A percentile compares a stretch with the other conserved stretches of the same genome.
Evolutionary conservation across 2,888 invertebrate species (phyloP).

Genomic region (Drosophila flavopinicola): DNA sequence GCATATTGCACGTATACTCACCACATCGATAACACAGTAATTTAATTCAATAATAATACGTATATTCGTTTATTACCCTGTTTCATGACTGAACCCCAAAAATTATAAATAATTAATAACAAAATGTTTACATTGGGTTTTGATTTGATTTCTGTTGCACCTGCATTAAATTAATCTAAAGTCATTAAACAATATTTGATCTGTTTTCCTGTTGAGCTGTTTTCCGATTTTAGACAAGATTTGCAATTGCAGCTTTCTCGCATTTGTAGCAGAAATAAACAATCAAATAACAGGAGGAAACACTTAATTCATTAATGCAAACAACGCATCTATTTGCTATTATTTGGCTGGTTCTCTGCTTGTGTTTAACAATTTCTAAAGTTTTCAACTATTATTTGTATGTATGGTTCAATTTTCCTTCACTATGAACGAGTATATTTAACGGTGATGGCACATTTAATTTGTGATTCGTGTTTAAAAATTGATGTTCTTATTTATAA

Average conservation of each 20-base stretch:
- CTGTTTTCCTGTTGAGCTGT: constrained; percentile 23
- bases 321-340: constrained; percentile 33
- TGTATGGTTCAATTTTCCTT: constrained; percentile 22
- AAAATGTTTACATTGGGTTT: constrained; percentile 50
- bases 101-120: constrained; percentile 40
- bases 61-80: constrained; percentile 73
- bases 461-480: constrained; percentile 55
- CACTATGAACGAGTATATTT: constrained; percentile 46
- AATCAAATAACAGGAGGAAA: constrained; percentile 35
- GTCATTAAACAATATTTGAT: constrained; percentile 47
- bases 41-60: constrained; percentile 55
- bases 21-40: constrained; percentile 25
- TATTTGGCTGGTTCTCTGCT: constrained; percentile 26
- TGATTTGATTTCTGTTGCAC: constrained; percentile 17
- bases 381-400: constrained; percentile 37
- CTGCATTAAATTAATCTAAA: constrained; percentile 29
- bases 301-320: constrained; percentile 39
- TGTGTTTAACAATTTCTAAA: constrained; percentile 59
- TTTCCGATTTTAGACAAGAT: constrained; percentile 10
- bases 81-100: constrained; percentile 57
- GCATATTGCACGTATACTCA: constrained; percentile 13
- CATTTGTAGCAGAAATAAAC: constrained; percentile 25
- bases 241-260: constrained; percentile 5
- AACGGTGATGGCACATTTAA: constrained; percentile 51
- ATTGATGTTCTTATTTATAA: constrained; percentile 41